phyloP scores from a whole-genome alignment of 2,888 invertebrate genomes.

The Lordiphosa andalusiaca region DNA sequence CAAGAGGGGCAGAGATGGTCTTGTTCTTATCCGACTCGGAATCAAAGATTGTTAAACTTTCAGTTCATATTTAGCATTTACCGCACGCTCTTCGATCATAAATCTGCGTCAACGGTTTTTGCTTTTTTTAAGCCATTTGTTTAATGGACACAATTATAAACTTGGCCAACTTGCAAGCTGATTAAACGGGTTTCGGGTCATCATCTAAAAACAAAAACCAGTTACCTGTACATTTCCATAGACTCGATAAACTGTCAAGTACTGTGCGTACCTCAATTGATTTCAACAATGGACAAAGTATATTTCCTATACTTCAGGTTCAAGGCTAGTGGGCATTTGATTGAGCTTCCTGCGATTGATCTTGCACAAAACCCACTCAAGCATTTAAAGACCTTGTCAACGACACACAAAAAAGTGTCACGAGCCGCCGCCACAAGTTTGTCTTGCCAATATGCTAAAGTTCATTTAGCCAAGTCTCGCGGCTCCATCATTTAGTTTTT shows the following conservation, averaged over 20 bases:
- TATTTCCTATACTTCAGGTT: too few relatives aligned
- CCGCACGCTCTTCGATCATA: slow-evolving; percentile 3
- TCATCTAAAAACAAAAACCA: slow-evolving; percentile 5
- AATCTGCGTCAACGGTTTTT: slow-evolving; percentile 4
- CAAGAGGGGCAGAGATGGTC: background rate
- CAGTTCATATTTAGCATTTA: background rate
- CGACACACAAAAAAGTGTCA: slow-evolving; percentile 29
- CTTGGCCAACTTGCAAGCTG: slow-evolving; percentile 51
- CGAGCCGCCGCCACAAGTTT: slow-evolving; percentile 25
- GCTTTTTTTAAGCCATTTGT: slow-evolving; percentile 7
- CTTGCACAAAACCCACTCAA: slow-evolving; percentile 15
- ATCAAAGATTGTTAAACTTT: background rate
- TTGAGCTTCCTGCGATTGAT: slow-evolving; percentile 11
- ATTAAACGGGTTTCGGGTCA: slow-evolving; percentile 31
- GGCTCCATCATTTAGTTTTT: slow-evolving; percentile 8
- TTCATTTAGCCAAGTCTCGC: slow-evolving; percentile 52
- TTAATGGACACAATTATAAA: slow-evolving; percentile 38
- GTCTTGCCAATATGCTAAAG: slow-evolving; percentile 62
- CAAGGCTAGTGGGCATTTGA: too few relatives aligned
- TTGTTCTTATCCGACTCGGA: background rate
- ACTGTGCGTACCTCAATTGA: too few relatives aligned
- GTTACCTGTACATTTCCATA: slow-evolving; percentile 40
- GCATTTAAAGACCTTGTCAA: slow-evolving; percentile 48
- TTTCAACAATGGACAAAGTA: too few relatives aligned
- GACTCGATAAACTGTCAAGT: slow-evolving; percentile 7